Percentiles rank a stretch among this genome's conserved stretches.
These are phyloP conservation scores for Calameuta filiformis DNA, from an alignment of 2,888 invertebrate genomes.

Conservation along the genomic window DNA sequence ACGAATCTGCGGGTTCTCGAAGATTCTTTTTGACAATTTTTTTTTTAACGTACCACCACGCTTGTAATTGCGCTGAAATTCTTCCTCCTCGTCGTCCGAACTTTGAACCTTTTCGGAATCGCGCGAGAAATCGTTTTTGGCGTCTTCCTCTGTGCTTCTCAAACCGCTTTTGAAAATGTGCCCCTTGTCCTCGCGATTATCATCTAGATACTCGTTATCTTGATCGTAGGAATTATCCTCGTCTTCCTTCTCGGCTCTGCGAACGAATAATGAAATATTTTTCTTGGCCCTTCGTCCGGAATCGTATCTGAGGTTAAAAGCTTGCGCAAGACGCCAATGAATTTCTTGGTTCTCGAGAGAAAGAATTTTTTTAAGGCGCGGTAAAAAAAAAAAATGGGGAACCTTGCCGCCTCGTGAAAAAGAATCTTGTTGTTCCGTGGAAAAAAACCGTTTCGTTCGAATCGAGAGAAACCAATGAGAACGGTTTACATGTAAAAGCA, in stretches of 20 bases:
- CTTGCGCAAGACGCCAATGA: neutral
- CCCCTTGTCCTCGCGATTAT: slow-evolving; percentile 3
- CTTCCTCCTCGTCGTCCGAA: neutral
- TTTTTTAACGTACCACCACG: neutral
- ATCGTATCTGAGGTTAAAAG: neutral
- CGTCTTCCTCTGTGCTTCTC: neutral
- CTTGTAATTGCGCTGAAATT: neutral
- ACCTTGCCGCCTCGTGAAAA: no score
- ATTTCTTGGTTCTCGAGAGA: neutral
- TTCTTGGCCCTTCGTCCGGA: neutral
- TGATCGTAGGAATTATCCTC: neutral
- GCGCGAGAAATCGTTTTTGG: neutral
- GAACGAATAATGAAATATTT: neutral
- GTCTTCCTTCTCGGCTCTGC: slow-evolving; percentile 3
- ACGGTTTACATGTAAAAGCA: neutral
- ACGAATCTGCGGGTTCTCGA: neutral
- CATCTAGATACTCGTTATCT: neutral
- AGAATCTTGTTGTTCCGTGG: neutral
- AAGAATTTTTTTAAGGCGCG: no score
- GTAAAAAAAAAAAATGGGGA: no score
- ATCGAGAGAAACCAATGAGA: neutral
- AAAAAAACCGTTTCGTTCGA: neutral
- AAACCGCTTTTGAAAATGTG: neutral
- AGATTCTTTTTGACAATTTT: neutral
- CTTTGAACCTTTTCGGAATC: neutral